Base-by-base conservation (phyloP, 2,888 invertebrate species). In the Sarcophaga rosellei region DNA sequence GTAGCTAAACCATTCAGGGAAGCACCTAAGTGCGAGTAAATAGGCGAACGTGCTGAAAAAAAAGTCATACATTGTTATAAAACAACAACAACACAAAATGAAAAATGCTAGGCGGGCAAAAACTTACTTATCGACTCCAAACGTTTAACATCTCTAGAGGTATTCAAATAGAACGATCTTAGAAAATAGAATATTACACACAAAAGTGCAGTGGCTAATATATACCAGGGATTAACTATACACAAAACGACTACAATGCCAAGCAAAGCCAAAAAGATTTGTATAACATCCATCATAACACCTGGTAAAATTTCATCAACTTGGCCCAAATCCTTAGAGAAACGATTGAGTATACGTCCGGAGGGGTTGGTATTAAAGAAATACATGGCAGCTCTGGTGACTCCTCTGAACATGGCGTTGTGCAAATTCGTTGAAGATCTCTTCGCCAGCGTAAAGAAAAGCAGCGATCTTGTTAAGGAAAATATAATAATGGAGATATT, bases 21-120 rank as follows among this genome's bases (percentile, higher is more conserved):
- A 44, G 98, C 97, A 91, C 96, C 97, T 90, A 99, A 94, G 91
- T 99, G 98, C 3, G 97, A 97, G 94, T 98, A 99, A n/a, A 99
- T 97, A 0, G 99, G 99, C 90, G 98, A 98, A 84, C 98, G 96
- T 87, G 98, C 96, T n/a, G 95, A 12, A 65, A 45, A 65, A 45
- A 25, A 10, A 2, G 61, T 3, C 15, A 53, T 12, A 53, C 53
- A 15, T 53, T 53, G 2, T 53, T 5, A 15, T 53, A 53, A 44
- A 35, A 23, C 57, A 23, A 47, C 25, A 17, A 11, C n/a, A n/a
- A 10, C 25, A 2, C 35, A 11, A n/a, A 66, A 59, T 15, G 1
- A 1, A 11, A 8, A 12, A 20, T 12, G 21, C 44, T n/a, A 21
- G 15, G 8, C 61, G 3, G 15, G 4, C 11, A 35, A 23, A 4